Base-by-base conservation (phyloP, 1,140 invertebrate species). In the Heliconius himera region DNA sequence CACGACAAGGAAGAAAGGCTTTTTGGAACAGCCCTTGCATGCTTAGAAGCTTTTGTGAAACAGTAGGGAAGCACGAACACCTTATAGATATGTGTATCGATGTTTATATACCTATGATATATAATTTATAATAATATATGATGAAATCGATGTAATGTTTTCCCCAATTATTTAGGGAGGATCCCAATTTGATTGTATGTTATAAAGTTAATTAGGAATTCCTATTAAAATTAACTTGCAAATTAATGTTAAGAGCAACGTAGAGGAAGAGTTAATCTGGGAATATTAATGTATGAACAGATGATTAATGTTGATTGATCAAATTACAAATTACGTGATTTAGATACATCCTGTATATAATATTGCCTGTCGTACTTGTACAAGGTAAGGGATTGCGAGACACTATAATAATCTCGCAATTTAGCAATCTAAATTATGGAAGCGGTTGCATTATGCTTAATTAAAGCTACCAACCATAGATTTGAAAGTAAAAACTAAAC, bases 1-100 rank as follows among this genome's bases (percentile, higher is more conserved):
- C 81, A 83, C 84, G 82, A 85, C 60, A 87, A 66, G 82, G 84
- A 87, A 81, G 84, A 90, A 89, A 89, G 89, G 92, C 89, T 89
- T 92, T 84, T 60, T 87, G 87, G n/a, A 85, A 88, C 91, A 90
- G 91, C 90, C 90, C 91, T 93, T 92, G 91, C 93, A 93, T 93
- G 93, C 87, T 92, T 94, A 94, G 93, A 87, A 88, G 91, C 90
- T 92, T 91, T 79, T 92, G 90, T 91, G 91, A 92, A 89, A 84
- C 86, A 84, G 87, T 89, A 86, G 88, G 88, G 86, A 87, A 86
- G 91, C 91, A 92, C 91, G 89, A 92, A 88, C 85, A 82, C 80
- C 87, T 85, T 85, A 89, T 93, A 92, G 89, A 92, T 92, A 85
- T 93, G 81, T 94, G 84, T 88, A 82, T 87, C 77, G 87, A 86